Conservation (phyloP, 1,140 invertebrate species). For the Nixonia krombeini region DNA sequence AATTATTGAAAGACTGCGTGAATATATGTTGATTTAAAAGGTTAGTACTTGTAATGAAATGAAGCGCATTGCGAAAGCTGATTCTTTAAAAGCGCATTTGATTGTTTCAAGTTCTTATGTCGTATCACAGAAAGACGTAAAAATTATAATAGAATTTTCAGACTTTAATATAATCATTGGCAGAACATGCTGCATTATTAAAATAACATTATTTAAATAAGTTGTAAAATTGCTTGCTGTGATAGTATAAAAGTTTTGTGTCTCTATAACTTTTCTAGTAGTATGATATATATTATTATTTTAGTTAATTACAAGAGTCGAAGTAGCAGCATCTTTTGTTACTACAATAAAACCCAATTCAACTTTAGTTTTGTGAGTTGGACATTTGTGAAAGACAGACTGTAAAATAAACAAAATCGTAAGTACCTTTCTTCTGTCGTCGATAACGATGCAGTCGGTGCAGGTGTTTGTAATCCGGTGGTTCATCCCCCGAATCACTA, state of each 20-base stretch:
- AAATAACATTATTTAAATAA: too few species aligned
- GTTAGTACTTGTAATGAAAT: too few species aligned
- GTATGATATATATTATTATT: neutral
- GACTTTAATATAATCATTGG: too few species aligned
- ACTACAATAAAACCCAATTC: neutral
- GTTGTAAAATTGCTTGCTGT: too few species aligned
- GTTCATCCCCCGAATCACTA: constrained; percentile 75
- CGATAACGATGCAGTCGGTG: constrained; percentile 80
- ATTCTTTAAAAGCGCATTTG: neutral
- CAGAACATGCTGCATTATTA: too few species aligned
- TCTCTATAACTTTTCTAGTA: neutral
- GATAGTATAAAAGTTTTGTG: neutral
- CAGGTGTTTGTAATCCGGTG: constrained; percentile 78
- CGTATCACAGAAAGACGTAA: too few species aligned
- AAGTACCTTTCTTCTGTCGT: constrained; percentile 82
- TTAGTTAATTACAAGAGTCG: neutral
- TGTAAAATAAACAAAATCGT: neutral
- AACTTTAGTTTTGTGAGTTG: neutral
- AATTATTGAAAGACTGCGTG: too few species aligned
- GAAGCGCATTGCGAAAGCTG: constrained; percentile 5
- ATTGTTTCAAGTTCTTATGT: neutral
- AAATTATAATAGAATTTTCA: too few species aligned
- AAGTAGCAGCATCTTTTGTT: neutral
- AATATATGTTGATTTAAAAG: too few species aligned
- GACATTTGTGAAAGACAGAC: neutral